These are phyloP conservation scores for Trichonephila clavata DNA, from an alignment of 1,140 invertebrate genomes.

Conservation along the genomic window DNA sequence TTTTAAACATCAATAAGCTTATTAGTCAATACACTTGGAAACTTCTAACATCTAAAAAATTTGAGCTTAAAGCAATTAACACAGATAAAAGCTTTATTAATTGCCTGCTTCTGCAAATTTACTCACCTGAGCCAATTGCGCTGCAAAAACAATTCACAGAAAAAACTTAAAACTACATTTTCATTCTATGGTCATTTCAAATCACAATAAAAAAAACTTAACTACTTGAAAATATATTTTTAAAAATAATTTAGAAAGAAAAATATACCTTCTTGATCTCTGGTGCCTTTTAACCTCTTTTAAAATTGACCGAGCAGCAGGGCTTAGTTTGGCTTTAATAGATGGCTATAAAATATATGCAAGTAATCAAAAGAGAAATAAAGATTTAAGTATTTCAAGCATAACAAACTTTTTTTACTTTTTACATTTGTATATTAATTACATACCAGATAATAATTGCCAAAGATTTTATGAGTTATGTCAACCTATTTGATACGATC, in stretches of 20 bases:
- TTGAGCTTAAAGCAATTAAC: neutral
- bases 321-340: slow-evolving; percentile 69
- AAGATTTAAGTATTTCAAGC: too few relatives aligned
- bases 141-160: slow-evolving; percentile 61
- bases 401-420: too few relatives aligned
- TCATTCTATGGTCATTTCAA: neutral
- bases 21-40: too few relatives aligned
- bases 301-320: slow-evolving; percentile 58
- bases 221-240: neutral
- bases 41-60: too few relatives aligned
- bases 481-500: too few relatives aligned
- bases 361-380: too few relatives aligned
- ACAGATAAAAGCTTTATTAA: slow-evolving; percentile 35
- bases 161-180: slow-evolving; percentile 50
- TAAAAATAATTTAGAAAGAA: neutral
- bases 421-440: too few relatives aligned
- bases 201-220: slow-evolving; percentile 14
- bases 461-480: too few relatives aligned
- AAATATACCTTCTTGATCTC: slow-evolving; percentile 61
- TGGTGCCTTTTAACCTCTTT: slow-evolving; percentile 71
- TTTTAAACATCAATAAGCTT: too few relatives aligned
- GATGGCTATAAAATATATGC: slow-evolving; percentile 45
- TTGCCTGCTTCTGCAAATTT: slow-evolving; percentile 17
- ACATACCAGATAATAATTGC: too few relatives aligned
- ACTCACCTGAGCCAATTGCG: slow-evolving; percentile 62